A percentile compares a stretch with the other conserved stretches of the same genome.
Evolutionary conservation across 2,797 vertebrate species (phyloP).

Genomic region (Mus spretus): DNA sequence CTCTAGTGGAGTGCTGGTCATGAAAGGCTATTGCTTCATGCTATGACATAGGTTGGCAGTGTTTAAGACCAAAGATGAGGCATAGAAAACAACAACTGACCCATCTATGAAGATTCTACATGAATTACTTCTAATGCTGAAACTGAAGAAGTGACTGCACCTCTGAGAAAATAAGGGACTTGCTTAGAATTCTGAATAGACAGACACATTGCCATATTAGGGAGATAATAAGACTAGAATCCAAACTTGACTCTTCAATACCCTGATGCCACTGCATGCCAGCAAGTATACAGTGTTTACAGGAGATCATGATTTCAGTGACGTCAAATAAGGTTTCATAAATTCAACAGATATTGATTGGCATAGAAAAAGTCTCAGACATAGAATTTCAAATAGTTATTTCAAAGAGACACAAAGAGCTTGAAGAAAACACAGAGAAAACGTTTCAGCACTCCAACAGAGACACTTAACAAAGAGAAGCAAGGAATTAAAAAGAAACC

Average conservation of each 20-base stretch:
- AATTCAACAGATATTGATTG: not conserved
- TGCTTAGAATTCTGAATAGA: not conserved
- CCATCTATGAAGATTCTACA: not conserved
- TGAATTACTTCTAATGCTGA: not conserved
- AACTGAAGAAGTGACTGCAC: not conserved
- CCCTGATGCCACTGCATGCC: not conserved
- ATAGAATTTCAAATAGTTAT: not conserved
- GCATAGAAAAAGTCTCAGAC: not conserved
- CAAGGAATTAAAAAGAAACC: not conserved
- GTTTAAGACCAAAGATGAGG: not conserved
- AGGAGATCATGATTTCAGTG: not conserved
- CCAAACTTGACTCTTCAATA: not conserved
- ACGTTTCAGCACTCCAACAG: not conserved
- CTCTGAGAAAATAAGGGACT: not conserved
- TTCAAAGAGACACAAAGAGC: not conserved
- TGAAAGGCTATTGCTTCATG: not conserved
- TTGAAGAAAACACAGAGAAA: not conserved
- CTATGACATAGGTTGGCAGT: not conserved
- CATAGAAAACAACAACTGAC: not conserved
- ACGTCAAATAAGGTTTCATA: not conserved
- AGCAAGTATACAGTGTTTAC: not conserved
- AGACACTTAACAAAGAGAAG: not conserved
- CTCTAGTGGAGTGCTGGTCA: not conserved
- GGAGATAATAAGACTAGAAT: not conserved
- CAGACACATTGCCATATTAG: not conserved